phyloP scores from a whole-genome alignment of 2,797 vertebrate genomes.

The Argya squamiceps region DNA sequence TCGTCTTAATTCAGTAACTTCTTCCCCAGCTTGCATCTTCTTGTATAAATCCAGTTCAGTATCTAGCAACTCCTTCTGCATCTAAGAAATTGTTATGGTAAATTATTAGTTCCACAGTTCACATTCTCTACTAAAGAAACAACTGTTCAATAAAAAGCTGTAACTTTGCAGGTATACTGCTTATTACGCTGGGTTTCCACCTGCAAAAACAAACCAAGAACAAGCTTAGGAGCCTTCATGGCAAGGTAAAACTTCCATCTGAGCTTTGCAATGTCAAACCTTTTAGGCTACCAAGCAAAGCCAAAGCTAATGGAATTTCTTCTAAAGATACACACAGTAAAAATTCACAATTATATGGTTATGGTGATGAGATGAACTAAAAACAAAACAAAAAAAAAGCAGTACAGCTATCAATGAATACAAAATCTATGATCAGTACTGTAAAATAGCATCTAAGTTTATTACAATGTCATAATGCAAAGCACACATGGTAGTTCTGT shows the following conservation, averaged over 20 bases:
- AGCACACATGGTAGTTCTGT: neutral
- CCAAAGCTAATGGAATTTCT: neutral
- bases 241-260: neutral
- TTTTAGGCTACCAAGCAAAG: neutral
- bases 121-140: neutral
- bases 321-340: neutral
- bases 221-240: neutral
- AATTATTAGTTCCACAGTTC: conserved; percentile 32
- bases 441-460: neutral
- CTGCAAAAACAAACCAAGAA: neutral
- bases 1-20: conserved; percentile 89
- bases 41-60: conserved; percentile 95
- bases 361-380: neutral
- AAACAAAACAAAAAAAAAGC: neutral
- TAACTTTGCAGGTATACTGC: neutral
- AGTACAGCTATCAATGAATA: neutral
- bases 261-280: neutral
- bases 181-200: neutral
- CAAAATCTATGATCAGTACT: neutral
- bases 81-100: conserved; percentile 75
- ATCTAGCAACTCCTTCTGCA: conserved; percentile 95
- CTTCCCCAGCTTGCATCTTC: conserved; percentile 95
- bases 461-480: neutral
- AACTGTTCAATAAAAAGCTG: neutral
- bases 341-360: neutral